Evolutionary conservation across 2,888 invertebrate genomes (phyloP).

Genomic region (Nymphalis polychloros): DNA sequence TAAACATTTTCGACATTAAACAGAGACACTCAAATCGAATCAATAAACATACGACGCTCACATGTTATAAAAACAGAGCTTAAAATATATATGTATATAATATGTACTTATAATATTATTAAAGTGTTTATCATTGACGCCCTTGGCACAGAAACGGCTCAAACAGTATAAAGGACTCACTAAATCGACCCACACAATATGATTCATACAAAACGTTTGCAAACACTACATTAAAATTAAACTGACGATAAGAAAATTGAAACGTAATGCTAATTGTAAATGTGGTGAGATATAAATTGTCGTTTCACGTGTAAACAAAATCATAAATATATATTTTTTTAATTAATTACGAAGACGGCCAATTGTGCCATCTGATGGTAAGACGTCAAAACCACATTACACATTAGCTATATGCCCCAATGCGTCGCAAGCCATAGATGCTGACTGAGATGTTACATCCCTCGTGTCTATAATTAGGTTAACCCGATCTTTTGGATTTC

Average conservation of each 20-base stretch:
- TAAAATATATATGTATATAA: neutral
- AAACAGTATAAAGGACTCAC: constrained; percentile 28
- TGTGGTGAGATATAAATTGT: neutral
- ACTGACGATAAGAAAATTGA: constrained; percentile 6
- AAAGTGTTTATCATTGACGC: constrained; percentile 24
- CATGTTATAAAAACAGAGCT: constrained; percentile 16
- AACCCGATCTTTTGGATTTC: too few relatives aligned
- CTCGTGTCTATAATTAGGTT: too few relatives aligned
- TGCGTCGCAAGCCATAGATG: too few relatives aligned
- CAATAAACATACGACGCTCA: neutral
- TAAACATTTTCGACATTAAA: too few relatives aligned
- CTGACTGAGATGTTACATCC: too few relatives aligned
- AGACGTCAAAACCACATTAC: too few relatives aligned
- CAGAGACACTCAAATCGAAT: neutral
- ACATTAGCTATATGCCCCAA: too few relatives aligned
- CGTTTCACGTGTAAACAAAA: neutral
- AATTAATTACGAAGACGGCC: too few relatives aligned
- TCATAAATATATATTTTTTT: too few relatives aligned
- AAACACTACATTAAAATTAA: constrained; percentile 13
- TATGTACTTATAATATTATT: constrained; percentile 12
- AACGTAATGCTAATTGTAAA: constrained; percentile 3
- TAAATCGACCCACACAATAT: constrained; percentile 32
- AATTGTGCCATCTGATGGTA: too few relatives aligned
- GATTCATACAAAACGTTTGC: constrained; percentile 27
- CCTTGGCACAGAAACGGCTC: constrained; percentile 37